Conservation (phyloP, 2,113 vertebrate species). For the Bubo blakistoni region DNA sequence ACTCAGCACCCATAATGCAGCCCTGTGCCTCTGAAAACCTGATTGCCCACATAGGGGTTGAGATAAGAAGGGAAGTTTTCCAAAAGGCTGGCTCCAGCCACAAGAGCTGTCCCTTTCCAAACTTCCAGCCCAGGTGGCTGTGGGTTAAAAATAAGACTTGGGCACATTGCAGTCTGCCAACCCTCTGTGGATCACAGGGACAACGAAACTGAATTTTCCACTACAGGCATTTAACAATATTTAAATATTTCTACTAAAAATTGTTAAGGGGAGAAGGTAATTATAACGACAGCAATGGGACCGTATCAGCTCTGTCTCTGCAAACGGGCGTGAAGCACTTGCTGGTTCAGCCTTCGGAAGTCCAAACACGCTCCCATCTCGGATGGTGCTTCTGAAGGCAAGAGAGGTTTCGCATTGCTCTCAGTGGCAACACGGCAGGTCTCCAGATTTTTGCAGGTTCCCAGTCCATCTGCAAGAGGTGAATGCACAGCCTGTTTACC, state of each 20-base stretch:
- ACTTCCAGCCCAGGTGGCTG: neutral
- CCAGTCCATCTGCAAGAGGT: neutral
- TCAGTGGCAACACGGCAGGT: neutral
- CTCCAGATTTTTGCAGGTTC: neutral
- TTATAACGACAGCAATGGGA: rapidly evolving
- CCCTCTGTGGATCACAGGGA: neutral
- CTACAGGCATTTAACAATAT: neutral
- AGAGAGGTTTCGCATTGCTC: neutral
- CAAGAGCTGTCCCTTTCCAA: neutral
- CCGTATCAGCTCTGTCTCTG: neutral
- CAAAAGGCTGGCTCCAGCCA: neutral
- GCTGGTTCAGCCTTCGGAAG: neutral
- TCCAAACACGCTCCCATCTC: neutral
- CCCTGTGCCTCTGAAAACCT: neutral
- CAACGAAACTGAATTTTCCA: neutral
- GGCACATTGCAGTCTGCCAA: neutral
- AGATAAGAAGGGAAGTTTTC: neutral
- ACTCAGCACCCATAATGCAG: neutral
- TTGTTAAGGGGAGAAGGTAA: neutral
- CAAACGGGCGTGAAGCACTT: neutral
- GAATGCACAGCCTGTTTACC: neutral
- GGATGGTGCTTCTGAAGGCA: neutral
- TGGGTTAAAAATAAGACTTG: neutral
- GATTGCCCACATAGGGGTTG: rapidly evolving
- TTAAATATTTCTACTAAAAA: neutral